A percentile compares a stretch with the other conserved stretches of the same genome.
Evolutionary conservation across 2,797 vertebrate genomes (phyloP).

Genomic region (Microhierax caerulescens): DNA sequence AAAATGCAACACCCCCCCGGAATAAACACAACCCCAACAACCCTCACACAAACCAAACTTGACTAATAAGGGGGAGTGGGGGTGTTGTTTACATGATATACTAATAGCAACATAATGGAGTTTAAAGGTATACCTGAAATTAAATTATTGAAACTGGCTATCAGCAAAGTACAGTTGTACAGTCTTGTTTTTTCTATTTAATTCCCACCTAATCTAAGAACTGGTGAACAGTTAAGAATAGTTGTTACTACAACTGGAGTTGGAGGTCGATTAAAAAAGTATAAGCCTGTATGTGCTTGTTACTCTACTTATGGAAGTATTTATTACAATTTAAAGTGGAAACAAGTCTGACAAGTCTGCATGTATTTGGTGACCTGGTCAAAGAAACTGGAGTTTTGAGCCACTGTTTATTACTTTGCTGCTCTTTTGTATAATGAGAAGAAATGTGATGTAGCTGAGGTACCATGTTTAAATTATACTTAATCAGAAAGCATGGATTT

Average conservation of each 20-base stretch:
- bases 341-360: background rate
- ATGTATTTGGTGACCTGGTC: background rate
- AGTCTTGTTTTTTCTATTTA: background rate
- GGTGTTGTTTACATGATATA: background rate
- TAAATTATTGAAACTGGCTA: background rate
- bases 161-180: background rate
- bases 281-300: accelerated
- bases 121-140: background rate
- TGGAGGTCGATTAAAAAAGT: background rate
- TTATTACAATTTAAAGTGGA: background rate
- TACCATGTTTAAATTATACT: background rate
- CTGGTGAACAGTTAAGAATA: background rate
- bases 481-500: background rate
- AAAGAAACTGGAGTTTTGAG: background rate
- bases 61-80: accelerated
- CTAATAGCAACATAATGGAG: no score
- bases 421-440: background rate
- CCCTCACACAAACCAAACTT: background rate
- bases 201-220: background rate
- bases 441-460: background rate
- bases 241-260: background rate
- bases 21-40: no score
- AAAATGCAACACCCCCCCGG: no score
- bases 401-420: background rate
- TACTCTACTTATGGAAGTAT: background rate